Conservation (phyloP, 2,797 vertebrate species). For the Clarias pachynema region DNA sequence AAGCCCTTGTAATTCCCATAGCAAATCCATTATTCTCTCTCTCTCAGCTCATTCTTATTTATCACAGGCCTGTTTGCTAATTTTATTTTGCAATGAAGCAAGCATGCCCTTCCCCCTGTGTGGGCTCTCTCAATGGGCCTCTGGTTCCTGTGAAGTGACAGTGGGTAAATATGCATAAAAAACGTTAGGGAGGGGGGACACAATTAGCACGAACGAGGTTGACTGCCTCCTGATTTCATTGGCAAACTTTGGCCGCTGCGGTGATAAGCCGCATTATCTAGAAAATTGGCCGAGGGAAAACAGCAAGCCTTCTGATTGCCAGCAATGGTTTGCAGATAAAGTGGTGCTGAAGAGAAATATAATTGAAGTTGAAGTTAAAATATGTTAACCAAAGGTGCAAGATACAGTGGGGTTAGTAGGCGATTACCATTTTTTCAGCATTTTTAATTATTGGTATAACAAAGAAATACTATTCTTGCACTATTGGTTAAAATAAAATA, state of each 20-base stretch:
- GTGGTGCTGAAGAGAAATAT: conserved; percentile 99
- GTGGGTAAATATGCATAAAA: conserved; percentile 99
- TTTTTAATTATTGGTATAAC: neutral
- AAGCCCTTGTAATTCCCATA: conserved; percentile 67
- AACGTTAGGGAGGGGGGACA: conserved; percentile 80
- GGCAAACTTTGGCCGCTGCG: conserved; percentile 96
- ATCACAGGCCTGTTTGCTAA: conserved; percentile 98
- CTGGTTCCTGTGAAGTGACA: conserved; percentile 99
- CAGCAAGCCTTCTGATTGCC: conserved; percentile 99
- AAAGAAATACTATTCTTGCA: neutral
- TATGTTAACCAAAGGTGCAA: conserved; percentile 99
- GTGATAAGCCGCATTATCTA: conserved; percentile 99
- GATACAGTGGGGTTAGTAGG: conserved; percentile 89
- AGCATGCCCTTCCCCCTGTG: conserved; percentile 78
- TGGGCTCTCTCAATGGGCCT: conserved; percentile 93
- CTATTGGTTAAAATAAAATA: neutral
- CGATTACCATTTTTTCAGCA: conserved; percentile 79
- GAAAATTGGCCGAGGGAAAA: conserved; percentile 99
- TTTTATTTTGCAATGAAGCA: conserved; percentile 98
- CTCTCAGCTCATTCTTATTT: conserved; percentile 84
- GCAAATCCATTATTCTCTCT: conserved; percentile 66
- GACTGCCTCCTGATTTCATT: conserved; percentile 98
- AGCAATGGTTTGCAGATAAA: conserved; percentile 99
- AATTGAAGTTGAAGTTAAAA: conserved; percentile 99
- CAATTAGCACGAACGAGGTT: conserved; percentile 97